Evolutionary conservation across 92 coral and sea anemone genomes (phyloP).

Genomic region (Muricea muricata): DNA sequence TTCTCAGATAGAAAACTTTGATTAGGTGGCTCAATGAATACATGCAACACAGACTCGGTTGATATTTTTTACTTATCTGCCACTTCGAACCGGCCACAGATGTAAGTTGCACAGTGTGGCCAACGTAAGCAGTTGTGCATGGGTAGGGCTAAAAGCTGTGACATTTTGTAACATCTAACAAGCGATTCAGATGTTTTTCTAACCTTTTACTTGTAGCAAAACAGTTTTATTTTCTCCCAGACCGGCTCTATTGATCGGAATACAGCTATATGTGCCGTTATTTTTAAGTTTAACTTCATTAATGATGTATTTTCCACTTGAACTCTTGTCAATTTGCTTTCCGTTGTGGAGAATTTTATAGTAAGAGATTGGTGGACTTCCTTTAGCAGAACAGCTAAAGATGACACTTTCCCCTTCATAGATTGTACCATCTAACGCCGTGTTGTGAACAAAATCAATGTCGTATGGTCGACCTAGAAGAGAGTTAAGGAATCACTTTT

Average conservation of each 20-base stretch:
- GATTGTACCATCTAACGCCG: conserved; percentile 34
- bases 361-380: conserved; percentile 25
- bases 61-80: no score
- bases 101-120: no score
- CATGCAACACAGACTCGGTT: no score
- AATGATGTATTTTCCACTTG: conserved; percentile 17
- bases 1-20: no score
- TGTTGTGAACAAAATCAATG: conserved; percentile 31
- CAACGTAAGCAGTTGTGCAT: no score
- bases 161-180: no score
- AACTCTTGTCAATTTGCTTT: background rate
- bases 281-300: conserved; percentile 3
- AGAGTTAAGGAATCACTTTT: background rate
- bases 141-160: no score
- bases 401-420: conserved; percentile 31
- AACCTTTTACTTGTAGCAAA: conserved; percentile 15
- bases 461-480: conserved; percentile 25
- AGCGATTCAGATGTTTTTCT: background rate
- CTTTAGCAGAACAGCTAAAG: conserved; percentile 31
- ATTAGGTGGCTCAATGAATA: no score
- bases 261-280: conserved; percentile 29
- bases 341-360: conserved; percentile 32
- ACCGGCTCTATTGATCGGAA: conserved; percentile 34
- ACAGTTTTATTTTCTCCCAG: conserved; percentile 19
- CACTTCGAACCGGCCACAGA: no score